Conservation (phyloP, 2,888 invertebrate species). For the Psylliodes chrysocephalus region DNA sequence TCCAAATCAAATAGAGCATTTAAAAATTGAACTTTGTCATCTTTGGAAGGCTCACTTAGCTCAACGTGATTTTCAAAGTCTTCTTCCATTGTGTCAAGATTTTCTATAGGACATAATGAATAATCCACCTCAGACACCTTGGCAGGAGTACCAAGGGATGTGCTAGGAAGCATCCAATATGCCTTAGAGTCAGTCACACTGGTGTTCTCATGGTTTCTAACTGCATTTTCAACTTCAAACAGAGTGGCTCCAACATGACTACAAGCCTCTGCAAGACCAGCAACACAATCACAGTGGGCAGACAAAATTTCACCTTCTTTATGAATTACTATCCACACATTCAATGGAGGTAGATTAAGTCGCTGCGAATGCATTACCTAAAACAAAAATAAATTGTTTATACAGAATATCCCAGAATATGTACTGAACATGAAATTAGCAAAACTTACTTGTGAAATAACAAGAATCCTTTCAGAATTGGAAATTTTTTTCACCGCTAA, state of each 20-base stretch:
- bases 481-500: conserved; percentile 8
- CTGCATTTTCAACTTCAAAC: too few relatives aligned
- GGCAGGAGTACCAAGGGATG: too few relatives aligned
- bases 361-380: neutral
- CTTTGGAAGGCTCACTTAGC: neutral
- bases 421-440: neutral
- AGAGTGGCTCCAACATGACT: too few relatives aligned
- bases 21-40: neutral
- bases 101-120: neutral
- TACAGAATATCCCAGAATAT: neutral
- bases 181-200: neutral
- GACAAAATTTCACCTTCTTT: neutral
- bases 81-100: neutral
- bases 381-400: too few relatives aligned
- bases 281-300: too few relatives aligned
- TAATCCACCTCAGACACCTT: neutral
- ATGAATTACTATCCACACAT: neutral
- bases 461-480: too few relatives aligned
- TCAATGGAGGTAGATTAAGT: neutral
- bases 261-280: too few relatives aligned
- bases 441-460: neutral
- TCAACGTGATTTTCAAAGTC: neutral
- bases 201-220: neutral
- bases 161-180: too few relatives aligned
- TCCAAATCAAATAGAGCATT: neutral